Evolutionary conservation across 2,797 vertebrate species (phyloP).

Genomic region (Hemitrygon akajei): DNA sequence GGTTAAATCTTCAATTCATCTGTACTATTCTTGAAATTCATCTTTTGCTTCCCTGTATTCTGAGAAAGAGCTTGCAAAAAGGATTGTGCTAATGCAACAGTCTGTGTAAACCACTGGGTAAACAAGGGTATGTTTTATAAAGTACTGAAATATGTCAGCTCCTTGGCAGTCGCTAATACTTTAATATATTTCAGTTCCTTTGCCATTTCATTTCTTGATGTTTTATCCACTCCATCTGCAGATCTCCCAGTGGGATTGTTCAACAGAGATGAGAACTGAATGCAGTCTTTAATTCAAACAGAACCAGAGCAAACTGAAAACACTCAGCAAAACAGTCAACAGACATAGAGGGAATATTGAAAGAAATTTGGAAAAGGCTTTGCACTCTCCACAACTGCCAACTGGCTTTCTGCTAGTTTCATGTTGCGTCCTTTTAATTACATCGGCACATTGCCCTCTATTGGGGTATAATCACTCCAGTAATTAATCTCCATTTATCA

Average conservation of each 20-base stretch:
- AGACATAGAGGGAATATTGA: neutral
- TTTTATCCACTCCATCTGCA: neutral
- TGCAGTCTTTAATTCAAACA: neutral
- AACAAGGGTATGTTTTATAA: neutral
- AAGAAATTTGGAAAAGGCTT: neutral
- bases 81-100: neutral
- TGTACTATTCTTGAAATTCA: neutral
- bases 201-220: too few species aligned
- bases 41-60: neutral
- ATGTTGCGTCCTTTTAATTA: too few species aligned
- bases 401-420: neutral
- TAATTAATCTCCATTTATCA: too few species aligned
- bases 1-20: too few species aligned
- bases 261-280: neutral
- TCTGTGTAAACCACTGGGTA: neutral
- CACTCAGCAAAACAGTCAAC: neutral
- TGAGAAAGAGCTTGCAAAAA: neutral
- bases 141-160: neutral
- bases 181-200: too few species aligned
- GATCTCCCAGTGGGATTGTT: neutral
- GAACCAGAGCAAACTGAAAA: neutral
- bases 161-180: neutral
- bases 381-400: neutral
- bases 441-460: too few species aligned
- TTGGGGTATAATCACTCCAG: too few species aligned